Base-by-base conservation (phyloP, 2,113 vertebrate species). In the Neolamprologus sp. region DNA sequence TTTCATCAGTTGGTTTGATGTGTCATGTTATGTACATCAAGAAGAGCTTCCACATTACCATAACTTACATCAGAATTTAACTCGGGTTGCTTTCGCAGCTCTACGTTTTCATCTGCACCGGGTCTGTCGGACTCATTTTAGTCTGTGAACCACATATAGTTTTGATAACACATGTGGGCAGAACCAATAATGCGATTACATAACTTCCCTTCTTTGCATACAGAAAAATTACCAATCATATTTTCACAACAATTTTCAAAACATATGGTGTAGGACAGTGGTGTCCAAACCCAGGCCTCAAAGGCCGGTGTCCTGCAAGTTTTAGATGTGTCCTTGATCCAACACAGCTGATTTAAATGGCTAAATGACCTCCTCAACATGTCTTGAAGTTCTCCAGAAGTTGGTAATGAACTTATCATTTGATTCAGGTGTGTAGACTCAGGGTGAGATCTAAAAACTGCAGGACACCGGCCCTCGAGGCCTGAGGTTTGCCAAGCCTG, bases 1-100 rank as follows among this genome's bases (percentile, higher is more conserved):
- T 93, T 90, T 89, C 84, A 85, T 89, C 91, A 80, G 31, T 42
- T 17, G 35, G 53, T 90, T 83, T 83, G 78, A 91, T 81, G 73
- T 73, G 89, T 85, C 87, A 87, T 19, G n/a, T 81, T 83, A 79
- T 54, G 57, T 17, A 21, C 57, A 83, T 85, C 79, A 82, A 55
- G 33, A 26, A 26, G 31, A 40, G 82, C 86, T 84, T 68, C 11
- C 28, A 21, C 68, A 54, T 89, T 86, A 75, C 81, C 47, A 26
- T 53, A 31, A 81, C 85, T 94, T 92, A 60, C 88, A 94, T 95
- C 94, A 93, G 84, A 84, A 86, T 82, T 28, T 16, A 49, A 75
- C n/a, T 57, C 8, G 1, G 16, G 17, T 28, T 3, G 80, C 14
- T 23, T 40, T 31, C 10, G 28, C 26, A 60, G 58, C 2, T 28